Base-by-base conservation (phyloP, 1,140 invertebrate species). In the Ceratoteleas bidentatus region DNA sequence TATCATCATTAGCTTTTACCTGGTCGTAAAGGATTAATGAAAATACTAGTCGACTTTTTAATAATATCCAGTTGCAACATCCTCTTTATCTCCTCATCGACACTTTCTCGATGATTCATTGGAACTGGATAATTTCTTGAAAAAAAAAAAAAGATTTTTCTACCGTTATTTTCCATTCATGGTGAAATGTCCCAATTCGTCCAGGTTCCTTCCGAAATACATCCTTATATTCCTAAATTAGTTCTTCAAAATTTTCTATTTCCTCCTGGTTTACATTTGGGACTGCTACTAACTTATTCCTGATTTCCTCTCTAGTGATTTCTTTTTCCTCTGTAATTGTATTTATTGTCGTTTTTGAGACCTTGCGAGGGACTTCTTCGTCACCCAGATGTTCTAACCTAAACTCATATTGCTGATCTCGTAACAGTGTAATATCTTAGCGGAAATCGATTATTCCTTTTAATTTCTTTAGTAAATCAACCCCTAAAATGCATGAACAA, bases 401-500 rank as follows among this genome's bases (percentile, higher is more conserved):
- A 6, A 47, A 47, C 47, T 47, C 3, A 47, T 32, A 6, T 3
- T 47, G 3, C 3, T 24, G 4, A 10, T 45, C 6, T 50, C 15
- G n/a, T 43, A 56, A 24, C 33, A 9, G 15, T 10, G 36, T 68
- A 14, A 16, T 7, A 6, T 69, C 11, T 38, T 9, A 2, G 7
- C 52, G 9, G 0, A 60, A 60, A 8, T 70, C 15, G 0, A 70
- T 60, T 11, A 13, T 10, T 33, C 33, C 34, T 40, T 60, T 60
- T 50, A 60, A 50, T 2, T 53, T 10, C 50, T 60, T 60, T 13
- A 70, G 9, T 6, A 70, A 2, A 3, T 70, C 66, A 8, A 60
- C 34, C 8, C 56, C 56, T 14, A 60, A 6, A 9, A 56, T 56
- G 11, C 38, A 68, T 14, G 45, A 14, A 13, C 14, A 47, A 45